These are phyloP conservation scores for Teleopsis dalmanni DNA, from an alignment of 1,140 invertebrate genomes.

Conservation along the genomic window DNA sequence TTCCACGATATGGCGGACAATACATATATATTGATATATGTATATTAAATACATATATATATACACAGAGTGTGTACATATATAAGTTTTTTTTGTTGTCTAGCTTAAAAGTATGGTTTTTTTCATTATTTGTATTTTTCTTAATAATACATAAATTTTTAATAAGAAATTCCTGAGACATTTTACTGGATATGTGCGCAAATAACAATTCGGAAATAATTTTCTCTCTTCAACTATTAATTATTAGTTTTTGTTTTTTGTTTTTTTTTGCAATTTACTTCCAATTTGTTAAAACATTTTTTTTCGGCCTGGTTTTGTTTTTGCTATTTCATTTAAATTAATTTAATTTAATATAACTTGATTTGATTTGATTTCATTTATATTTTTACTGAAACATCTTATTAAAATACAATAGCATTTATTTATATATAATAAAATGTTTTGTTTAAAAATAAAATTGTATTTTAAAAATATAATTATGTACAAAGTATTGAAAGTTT, in stretches of 20 bases:
- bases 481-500: constrained; percentile 2
- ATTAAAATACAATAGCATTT: constrained; percentile 9
- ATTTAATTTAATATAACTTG: neutral
- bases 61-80: neutral
- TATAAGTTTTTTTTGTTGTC: constrained; percentile 6
- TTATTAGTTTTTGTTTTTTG: constrained; percentile 15
- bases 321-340: neutral
- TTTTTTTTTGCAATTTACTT: neutral
- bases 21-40: constrained; percentile 1
- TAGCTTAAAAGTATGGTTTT: constrained; percentile 1
- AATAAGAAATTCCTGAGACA: constrained; percentile 38
- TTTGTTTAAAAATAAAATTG: constrained; percentile 3
- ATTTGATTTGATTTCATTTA: neutral
- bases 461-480: constrained; percentile 13
- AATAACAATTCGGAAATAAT: constrained; percentile 7
- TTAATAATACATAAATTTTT: constrained; percentile 5
- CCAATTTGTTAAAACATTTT: neutral
- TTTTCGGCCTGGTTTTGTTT: constrained; percentile 3
- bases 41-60: neutral
- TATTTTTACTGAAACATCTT: constrained; percentile 10
- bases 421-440: neutral
- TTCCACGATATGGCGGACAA: neutral
- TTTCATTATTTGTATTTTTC: constrained; percentile 5
- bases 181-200: constrained; percentile 31
- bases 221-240: neutral